Conservation (phyloP, 2,888 invertebrate genomes). For the Tiphia femorata region DNA sequence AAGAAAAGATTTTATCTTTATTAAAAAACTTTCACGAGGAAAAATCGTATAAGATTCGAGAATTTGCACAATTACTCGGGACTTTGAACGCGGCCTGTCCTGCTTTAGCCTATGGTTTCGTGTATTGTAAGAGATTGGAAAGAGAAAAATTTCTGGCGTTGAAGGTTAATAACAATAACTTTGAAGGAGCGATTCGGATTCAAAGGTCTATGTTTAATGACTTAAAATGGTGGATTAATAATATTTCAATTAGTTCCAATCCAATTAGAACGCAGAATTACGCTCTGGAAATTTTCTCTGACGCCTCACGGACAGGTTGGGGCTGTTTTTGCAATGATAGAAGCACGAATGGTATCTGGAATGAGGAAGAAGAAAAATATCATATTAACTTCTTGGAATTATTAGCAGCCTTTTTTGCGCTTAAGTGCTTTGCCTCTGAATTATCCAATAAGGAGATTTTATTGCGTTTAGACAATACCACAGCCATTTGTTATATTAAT, state of each 20-base stretch:
- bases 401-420: constrained; percentile 23
- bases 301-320: constrained; percentile 35
- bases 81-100: constrained; percentile 74
- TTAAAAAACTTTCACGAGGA: constrained; percentile 12
- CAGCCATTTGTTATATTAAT: constrained; percentile 38
- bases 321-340: constrained; percentile 23
- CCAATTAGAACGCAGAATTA: constrained; percentile 28
- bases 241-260: constrained; percentile 18
- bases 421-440: constrained; percentile 32
- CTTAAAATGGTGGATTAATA: constrained; percentile 31
- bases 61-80: constrained; percentile 25
- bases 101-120: constrained; percentile 31
- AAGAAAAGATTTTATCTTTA: constrained; percentile 10
- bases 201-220: constrained; percentile 17
- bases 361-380: constrained; percentile 21
- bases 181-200: constrained; percentile 25
- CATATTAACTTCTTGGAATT: constrained; percentile 37
- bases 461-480: constrained; percentile 37
- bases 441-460: constrained; percentile 27
- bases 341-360: constrained; percentile 28
- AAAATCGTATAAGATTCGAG: constrained; percentile 23
- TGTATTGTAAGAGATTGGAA: constrained; percentile 31
- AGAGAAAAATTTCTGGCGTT: constrained; percentile 31
- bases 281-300: constrained; percentile 25
- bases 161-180: constrained; percentile 23